Evolutionary conservation across 2,888 invertebrate species (phyloP), one percentile per base, ranked within the genome.

Genomic region (Frankliniella fusca): DNA sequence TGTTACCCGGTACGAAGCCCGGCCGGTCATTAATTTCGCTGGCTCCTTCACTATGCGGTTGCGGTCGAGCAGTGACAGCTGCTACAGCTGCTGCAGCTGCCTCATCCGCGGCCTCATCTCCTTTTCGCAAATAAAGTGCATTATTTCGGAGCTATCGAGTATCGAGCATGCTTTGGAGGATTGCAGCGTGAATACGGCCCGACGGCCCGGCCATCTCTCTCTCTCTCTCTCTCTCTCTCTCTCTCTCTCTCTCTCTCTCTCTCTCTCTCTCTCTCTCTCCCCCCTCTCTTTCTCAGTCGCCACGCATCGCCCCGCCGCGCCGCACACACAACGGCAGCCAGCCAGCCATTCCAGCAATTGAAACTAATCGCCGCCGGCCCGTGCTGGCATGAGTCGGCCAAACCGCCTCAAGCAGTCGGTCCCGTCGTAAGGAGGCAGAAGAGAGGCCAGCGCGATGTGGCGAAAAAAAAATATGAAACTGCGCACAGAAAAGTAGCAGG

Each of bases 301-400:
- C 61, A 5, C 61, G 18, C 15, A 1, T 9, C 54, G 15, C 18
- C 61, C 61, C 61, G 61, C 61, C 61, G 0, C 61, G 61, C 61
- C 61, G 38, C 38, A 38, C 38, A 61, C 15, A 7, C 61, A 18
- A 15, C 15, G 61, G 7, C 61, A 18, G 61, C 61, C n/a, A 15
- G 61, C 70, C n/a, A 27, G 11, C 70, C 70, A 76, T 76, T 76
- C 70, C 70, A 76, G 70, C 70, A 76, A 76, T 76, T 76, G 70
- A 76, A 76, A 76, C 70, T 76, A 76, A 76, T 76, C 70, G 70
- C n/a, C 61, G 27, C 70, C 12, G 38, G 38, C n/a, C n/a, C n/a
- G n/a, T n/a, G 38, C 38, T 38, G 27, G 27, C 70, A 76, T 76
- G 70, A 76, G 70, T 76, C 27, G n/a, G 5, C 38, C 38, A 38